phyloP scores from a whole-genome alignment of 2,797 vertebrate species.

The Sebastes hubbsi region DNA sequence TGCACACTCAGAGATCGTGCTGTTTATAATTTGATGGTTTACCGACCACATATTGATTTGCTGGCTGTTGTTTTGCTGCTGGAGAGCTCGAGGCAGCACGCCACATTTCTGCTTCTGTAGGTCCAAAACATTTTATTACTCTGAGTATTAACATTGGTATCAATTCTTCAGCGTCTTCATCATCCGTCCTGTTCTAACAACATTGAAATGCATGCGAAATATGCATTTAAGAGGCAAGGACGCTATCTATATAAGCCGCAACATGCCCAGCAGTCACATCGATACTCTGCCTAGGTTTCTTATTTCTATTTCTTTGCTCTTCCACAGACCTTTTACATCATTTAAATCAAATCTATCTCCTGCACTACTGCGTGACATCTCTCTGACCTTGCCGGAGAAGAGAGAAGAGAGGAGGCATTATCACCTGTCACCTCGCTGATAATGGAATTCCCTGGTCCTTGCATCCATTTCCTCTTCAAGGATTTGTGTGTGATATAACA shows the following conservation, averaged over 20 bases:
- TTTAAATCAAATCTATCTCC: conserved; percentile 52
- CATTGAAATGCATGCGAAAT: not conserved
- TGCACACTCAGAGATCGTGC: conserved; percentile 15
- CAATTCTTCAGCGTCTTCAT: conserved; percentile 18
- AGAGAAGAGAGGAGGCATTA: conserved; percentile 45
- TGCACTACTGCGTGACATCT: conserved; percentile 25
- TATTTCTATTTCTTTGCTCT: conserved; percentile 12
- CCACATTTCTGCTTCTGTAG: conserved; percentile 49
- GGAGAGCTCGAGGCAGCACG: conserved; percentile 32
- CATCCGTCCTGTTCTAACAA: not conserved
- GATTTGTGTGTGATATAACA: conserved; percentile 46
- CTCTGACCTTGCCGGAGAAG: conserved; percentile 50
- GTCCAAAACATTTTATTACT: conserved; percentile 52
- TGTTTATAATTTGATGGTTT: conserved; percentile 72
- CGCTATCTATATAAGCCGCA: not conserved
- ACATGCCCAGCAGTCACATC: not conserved
- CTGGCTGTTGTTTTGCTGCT: conserved; percentile 60
- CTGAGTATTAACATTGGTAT: conserved; percentile 14
- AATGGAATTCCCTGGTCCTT: conserved; percentile 65
- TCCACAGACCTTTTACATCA: conserved; percentile 46
- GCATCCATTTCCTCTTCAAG: conserved; percentile 50
- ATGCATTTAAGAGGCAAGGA: conserved; percentile 5
- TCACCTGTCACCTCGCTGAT: conserved; percentile 63
- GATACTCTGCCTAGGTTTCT: not conserved
- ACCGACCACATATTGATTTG: conserved; percentile 67